These are phyloP conservation scores for Cantharis nigra DNA, from an alignment of 2,888 invertebrate genomes.

Conservation along the genomic window DNA sequence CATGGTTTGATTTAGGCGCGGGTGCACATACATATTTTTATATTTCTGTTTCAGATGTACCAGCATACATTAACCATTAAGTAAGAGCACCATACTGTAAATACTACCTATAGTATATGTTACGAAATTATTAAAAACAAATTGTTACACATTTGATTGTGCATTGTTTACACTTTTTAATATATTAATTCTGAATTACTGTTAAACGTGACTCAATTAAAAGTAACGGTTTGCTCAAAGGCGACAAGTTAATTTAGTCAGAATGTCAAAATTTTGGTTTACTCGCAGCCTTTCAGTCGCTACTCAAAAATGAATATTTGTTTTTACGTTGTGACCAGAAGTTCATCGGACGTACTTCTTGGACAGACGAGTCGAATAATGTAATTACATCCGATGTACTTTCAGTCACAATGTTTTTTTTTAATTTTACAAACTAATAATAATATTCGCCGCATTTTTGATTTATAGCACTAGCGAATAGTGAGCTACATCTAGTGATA, in stretches of 20 bases:
- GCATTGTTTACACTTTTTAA: not conserved
- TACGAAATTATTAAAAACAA: constrained; percentile 35
- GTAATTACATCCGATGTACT: too few species aligned
- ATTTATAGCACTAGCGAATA: not conserved
- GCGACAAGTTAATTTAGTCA: not conserved
- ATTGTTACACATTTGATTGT: constrained; percentile 34
- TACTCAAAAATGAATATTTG: not conserved
- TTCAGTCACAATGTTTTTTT: not conserved
- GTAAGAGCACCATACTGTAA: constrained; percentile 26
- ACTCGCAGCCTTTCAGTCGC: not conserved
- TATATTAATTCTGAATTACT: not conserved
- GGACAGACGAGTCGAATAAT: too few species aligned
- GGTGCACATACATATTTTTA: constrained; percentile 31
- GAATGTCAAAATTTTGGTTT: not conserved
- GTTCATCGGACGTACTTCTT: too few species aligned
- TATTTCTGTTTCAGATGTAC: constrained; percentile 26
- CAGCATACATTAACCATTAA: constrained; percentile 11
- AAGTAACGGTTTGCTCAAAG: not conserved
- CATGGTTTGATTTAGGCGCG: constrained; percentile 14
- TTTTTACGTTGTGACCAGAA: too few species aligned
- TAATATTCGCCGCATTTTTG: not conserved
- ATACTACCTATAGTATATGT: constrained; percentile 32
- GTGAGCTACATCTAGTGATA: not conserved
- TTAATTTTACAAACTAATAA: not conserved
- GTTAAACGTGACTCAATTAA: not conserved